Percentiles rank a stretch among this genome's conserved stretches.
Conservation (phyloP, 1,140 invertebrate species). For the Melanaphis sacchari region DNA sequence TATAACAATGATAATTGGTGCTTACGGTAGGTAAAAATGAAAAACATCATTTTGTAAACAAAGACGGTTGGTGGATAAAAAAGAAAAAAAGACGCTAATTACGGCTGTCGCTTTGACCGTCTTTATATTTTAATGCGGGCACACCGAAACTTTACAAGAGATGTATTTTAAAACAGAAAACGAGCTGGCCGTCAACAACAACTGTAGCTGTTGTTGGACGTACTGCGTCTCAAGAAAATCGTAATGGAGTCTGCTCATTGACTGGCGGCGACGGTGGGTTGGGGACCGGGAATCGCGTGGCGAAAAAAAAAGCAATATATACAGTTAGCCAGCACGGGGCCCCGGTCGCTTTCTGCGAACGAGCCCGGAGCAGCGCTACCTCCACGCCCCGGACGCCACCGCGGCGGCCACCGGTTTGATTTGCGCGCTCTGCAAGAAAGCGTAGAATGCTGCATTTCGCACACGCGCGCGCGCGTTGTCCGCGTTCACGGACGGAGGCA, state of each 20-base stretch:
- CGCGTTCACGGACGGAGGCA: not conserved
- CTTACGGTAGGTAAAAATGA: not conserved
- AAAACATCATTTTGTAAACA: not conserved
- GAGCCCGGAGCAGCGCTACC: not conserved
- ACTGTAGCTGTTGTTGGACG: not conserved
- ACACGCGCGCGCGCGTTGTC: not conserved
- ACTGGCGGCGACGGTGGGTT: not conserved
- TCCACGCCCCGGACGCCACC: not conserved
- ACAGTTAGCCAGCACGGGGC: not conserved
- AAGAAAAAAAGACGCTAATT: not conserved
- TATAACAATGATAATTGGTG: not conserved
- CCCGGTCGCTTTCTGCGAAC: constrained; percentile 13
- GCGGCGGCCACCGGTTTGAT: not conserved
- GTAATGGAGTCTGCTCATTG: not conserved
- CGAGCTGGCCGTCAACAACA: not conserved
- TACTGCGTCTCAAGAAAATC: not conserved
- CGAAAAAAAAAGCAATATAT: not conserved
- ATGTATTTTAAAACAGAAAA: not conserved
- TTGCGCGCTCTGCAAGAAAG: not conserved
- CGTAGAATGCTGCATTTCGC: not conserved
- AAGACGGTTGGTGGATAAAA: not conserved
- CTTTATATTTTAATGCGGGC: not conserved
- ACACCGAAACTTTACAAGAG: not conserved
- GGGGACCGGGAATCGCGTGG: not conserved
- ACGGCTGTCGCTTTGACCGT: not conserved